Conservation (phyloP, 2,113 vertebrate species). For the Phrynosoma blainvillii region DNA sequence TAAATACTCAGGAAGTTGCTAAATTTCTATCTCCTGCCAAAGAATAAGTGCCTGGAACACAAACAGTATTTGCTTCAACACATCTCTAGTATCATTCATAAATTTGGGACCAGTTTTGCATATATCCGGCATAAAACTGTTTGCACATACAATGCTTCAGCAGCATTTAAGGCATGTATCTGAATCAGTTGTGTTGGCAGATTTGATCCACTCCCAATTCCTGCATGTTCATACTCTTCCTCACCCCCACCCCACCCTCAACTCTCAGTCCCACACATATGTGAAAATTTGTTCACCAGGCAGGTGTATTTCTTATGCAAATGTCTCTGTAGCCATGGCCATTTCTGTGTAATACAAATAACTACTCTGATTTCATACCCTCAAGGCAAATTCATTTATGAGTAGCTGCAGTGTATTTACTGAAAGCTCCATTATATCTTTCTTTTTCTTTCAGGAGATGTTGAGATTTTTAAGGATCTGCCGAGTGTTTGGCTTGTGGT, state of each 20-base stretch:
- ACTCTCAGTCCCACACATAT: neutral
- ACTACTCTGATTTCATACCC: conserved; percentile 59
- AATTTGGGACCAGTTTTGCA: neutral
- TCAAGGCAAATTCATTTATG: conserved; percentile 60
- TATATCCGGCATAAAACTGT: neutral
- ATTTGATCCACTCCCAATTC: conserved; percentile 51
- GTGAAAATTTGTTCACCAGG: conserved; percentile 1
- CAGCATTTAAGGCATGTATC: neutral
- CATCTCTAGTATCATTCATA: neutral
- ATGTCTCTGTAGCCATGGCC: conserved; percentile 56
- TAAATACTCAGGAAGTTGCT: neutral
- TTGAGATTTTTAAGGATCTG: conserved; percentile 61
- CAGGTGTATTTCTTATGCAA: conserved; percentile 43
- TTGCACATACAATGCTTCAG: neutral
- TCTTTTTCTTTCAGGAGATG: conserved; percentile 19
- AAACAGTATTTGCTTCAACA: neutral
- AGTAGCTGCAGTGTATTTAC: conserved; percentile 45
- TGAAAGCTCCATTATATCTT: conserved; percentile 28
- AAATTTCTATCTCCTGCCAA: neutral
- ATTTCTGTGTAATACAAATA: conserved; percentile 61
- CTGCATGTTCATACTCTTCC: conserved; percentile 26
- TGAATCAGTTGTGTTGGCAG: conserved; percentile 22
- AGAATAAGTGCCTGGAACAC: neutral
- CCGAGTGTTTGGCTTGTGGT: conserved; percentile 62
- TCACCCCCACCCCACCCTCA: neutral